Conservation (phyloP, 2,888 invertebrate species). For the Beris chalybata region DNA sequence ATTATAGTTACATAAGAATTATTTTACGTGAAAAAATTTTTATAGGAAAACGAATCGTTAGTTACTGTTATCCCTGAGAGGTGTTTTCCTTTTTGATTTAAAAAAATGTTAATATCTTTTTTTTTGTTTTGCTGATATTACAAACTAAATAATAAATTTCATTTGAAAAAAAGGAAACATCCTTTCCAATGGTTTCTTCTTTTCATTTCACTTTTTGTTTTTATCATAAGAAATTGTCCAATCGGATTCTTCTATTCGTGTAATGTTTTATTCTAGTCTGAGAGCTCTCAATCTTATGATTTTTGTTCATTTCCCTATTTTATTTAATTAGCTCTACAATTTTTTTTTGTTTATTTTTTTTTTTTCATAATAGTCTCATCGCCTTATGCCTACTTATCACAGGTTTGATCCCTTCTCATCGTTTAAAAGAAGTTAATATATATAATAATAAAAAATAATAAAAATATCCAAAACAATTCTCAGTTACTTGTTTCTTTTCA, state of each 20-base stretch:
- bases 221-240: background rate
- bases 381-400: constrained; percentile 37
- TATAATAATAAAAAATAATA: constrained; percentile 1
- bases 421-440: constrained; percentile 1
- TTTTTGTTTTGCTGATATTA: background rate
- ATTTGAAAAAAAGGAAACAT: background rate
- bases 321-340: background rate
- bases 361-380: constrained; percentile 27
- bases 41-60: constrained; percentile 23
- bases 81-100: constrained; percentile 20
- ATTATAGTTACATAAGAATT: no score
- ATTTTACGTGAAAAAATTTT: background rate
- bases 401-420: constrained; percentile 37
- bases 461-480: no score
- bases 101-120: background rate
- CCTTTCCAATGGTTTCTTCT: background rate
- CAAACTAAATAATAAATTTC: background rate
- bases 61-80: constrained; percentile 26
- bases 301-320: background rate
- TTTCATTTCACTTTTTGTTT: background rate
- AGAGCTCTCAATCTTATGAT: background rate
- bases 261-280: background rate
- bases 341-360: constrained; percentile 6
- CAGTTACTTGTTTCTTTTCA: no score
- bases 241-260: background rate